These are phyloP conservation scores for Drosophila gunungcola DNA, from an alignment of 1,140 invertebrate species.

Conservation along the genomic window DNA sequence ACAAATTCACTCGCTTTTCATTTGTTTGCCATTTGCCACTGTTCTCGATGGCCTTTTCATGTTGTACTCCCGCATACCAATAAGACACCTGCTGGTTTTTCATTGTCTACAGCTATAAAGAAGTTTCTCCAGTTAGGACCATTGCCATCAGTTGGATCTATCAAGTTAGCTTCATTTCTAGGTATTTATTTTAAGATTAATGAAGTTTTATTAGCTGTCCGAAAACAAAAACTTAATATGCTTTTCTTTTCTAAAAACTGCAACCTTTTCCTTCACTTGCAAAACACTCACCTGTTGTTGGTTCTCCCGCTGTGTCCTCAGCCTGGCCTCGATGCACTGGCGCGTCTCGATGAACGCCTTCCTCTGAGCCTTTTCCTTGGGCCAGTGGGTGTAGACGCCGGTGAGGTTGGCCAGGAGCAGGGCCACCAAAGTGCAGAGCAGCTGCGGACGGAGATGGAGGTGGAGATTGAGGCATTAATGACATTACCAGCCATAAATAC, in stretches of 20 bases:
- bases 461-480: slow-evolving; percentile 45
- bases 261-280: background rate
- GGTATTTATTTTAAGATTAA: too few species aligned
- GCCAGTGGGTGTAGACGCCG: slow-evolving; percentile 96
- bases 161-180: too few species aligned
- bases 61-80: slow-evolving; percentile 7
- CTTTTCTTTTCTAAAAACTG: background rate
- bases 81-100: slow-evolving; percentile 23
- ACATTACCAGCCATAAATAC: slow-evolving; percentile 62
- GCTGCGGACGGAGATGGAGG: slow-evolving; percentile 85
- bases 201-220: too few species aligned
- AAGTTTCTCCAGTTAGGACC: background rate
- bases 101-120: slow-evolving; percentile 6
- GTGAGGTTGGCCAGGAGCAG: slow-evolving; percentile 93
- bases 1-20: slow-evolving; percentile 18
- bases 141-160: too few species aligned
- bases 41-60: slow-evolving; percentile 27
- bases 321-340: slow-evolving; percentile 95
- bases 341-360: slow-evolving; percentile 97
- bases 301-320: slow-evolving; percentile 96
- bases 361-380: slow-evolving; percentile 94
- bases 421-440: slow-evolving; percentile 89
- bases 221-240: too few species aligned
- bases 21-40: slow-evolving; percentile 13
- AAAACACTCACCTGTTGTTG: slow-evolving; percentile 94